A percentile compares a stretch with the other conserved stretches of the same genome.
Evolutionary conservation across 2,113 vertebrate genomes (phyloP).

Genomic region (Cavia porcellus): DNA sequence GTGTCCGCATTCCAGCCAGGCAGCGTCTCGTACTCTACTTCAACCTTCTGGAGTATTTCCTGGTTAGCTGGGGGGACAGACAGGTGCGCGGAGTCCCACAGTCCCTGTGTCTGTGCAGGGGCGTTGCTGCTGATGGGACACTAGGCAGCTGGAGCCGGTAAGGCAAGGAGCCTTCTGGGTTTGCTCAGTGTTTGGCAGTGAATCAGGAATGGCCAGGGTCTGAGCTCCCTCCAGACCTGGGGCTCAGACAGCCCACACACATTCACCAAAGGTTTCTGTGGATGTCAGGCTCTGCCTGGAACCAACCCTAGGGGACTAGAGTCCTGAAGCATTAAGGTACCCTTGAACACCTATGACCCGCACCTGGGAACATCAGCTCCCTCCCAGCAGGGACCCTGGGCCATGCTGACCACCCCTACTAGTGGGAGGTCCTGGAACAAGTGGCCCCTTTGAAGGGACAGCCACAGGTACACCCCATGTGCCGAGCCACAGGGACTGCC

Average conservation of each 20-base stretch:
- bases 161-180: background rate
- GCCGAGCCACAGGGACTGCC: background rate
- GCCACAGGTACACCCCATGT: too few species aligned
- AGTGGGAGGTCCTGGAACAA: background rate
- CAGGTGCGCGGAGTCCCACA: fast-evolving
- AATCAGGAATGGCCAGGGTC: too few species aligned
- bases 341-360: background rate
- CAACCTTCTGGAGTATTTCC: slow-evolving; percentile 97
- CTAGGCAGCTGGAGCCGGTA: background rate
- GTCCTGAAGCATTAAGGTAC: background rate
- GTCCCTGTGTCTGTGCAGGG: fast-evolving
- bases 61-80: slow-evolving; percentile 92
- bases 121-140: background rate
- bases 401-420: background rate
- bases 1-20: slow-evolving; percentile 98
- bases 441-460: background rate
- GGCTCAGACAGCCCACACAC: fast-evolving
- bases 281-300: background rate
- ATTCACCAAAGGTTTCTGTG: fast-evolving
- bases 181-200: background rate
- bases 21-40: slow-evolving; percentile 98
- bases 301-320: background rate
- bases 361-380: background rate
- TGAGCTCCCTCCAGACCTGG: background rate
- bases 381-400: too few species aligned